These are phyloP conservation scores for Zygaena filipendulae DNA, from an alignment of 2,888 invertebrate species.

Conservation along the genomic window DNA sequence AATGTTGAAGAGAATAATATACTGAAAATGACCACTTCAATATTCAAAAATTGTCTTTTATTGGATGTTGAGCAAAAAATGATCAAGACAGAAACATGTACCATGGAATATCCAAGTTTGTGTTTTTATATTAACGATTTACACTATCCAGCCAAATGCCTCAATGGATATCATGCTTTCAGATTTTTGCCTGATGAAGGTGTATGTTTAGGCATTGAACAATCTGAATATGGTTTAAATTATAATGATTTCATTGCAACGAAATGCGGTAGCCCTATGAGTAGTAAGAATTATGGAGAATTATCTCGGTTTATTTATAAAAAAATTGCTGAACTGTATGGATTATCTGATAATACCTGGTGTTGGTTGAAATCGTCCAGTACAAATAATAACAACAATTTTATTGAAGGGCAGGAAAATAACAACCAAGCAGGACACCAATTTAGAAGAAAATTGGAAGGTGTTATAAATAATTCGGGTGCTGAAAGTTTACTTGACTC, in stretches of 20 bases:
- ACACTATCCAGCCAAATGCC: slow-evolving; percentile 40
- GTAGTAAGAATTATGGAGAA: slow-evolving; percentile 20
- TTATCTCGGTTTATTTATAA: slow-evolving; percentile 38
- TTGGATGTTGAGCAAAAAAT: slow-evolving; percentile 30
- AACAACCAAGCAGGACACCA: too few species aligned
- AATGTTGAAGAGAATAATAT: slow-evolving; percentile 22
- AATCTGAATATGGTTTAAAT: slow-evolving; percentile 26
- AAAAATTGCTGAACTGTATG: slow-evolving; percentile 32
- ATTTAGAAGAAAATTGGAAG: too few species aligned
- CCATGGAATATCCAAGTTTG: slow-evolving; percentile 35
- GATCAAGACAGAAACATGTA: slow-evolving; percentile 36
- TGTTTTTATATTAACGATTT: slow-evolving; percentile 48
- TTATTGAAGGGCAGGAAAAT: too few species aligned
- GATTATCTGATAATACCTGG: slow-evolving; percentile 30
- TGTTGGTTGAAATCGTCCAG: slow-evolving; percentile 43
- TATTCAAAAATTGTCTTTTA: slow-evolving; percentile 39
- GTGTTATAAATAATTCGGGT: slow-evolving; percentile 42
- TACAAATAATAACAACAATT: slow-evolving; percentile 6
- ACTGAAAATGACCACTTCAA: slow-evolving; percentile 22
- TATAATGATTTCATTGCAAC: slow-evolving; percentile 29
- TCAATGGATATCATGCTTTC: slow-evolving; percentile 41
- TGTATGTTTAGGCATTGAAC: slow-evolving; percentile 45
- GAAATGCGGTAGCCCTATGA: slow-evolving; percentile 39
- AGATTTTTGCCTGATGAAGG: slow-evolving; percentile 39
- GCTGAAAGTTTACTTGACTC: slow-evolving; percentile 28